Evolutionary conservation across 2,797 vertebrate genomes (phyloP).

Genomic region (Babyrousa celebensis): DNA sequence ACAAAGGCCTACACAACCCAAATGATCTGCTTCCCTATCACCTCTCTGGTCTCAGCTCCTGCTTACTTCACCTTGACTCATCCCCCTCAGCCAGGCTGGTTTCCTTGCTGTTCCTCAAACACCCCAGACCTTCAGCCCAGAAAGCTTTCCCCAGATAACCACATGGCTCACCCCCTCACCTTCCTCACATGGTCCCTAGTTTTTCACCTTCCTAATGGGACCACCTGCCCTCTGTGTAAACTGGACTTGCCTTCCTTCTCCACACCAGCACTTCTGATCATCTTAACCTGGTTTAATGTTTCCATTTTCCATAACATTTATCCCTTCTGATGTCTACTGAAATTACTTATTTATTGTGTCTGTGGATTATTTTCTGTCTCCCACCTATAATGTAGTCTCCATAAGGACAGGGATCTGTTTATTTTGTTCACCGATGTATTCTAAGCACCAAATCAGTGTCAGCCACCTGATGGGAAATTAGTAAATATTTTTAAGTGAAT

Average conservation of each 20-base stretch:
- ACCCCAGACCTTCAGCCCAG: background rate
- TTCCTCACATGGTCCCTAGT: background rate
- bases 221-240: background rate
- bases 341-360: background rate
- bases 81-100: background rate
- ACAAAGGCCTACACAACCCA: background rate
- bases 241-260: background rate
- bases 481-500: constrained; percentile 56
- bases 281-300: background rate
- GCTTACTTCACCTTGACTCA: background rate
- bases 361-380: constrained; percentile 51
- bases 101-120: background rate
- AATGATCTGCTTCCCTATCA: background rate
- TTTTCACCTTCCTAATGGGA: background rate
- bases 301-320: background rate
- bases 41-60: background rate
- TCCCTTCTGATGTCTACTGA: background rate
- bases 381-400: background rate
- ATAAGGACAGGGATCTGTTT: background rate
- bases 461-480: constrained; percentile 14
- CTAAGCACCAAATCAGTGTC: constrained; percentile 2
- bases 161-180: background rate
- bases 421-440: constrained; percentile 18
- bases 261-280: background rate
- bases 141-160: background rate